Evolutionary conservation across 1,140 invertebrate genomes (phyloP).

Genomic region (Oedothorax gibbosus): DNA sequence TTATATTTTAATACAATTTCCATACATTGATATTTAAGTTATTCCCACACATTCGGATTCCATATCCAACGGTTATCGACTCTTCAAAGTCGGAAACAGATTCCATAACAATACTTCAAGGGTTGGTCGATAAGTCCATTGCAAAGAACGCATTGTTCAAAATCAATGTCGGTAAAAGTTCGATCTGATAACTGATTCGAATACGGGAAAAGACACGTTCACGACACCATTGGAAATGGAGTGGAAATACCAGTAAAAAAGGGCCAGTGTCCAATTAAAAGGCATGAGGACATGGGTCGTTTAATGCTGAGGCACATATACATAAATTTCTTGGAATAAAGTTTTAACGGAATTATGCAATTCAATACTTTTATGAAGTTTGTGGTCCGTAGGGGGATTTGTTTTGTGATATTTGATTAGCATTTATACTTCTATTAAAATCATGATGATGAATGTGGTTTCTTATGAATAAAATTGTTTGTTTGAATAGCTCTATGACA

Average conservation of each 20-base stretch:
- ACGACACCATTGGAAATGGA: slow-evolving; percentile 5
- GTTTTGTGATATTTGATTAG: not conserved
- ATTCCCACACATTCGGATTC: slow-evolving; percentile 8
- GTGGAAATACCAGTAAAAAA: too few species aligned
- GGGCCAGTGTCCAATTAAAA: too few species aligned
- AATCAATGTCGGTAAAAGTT: slow-evolving; percentile 13
- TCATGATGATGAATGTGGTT: too few species aligned
- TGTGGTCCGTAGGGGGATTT: not conserved
- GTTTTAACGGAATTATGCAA: not conserved
- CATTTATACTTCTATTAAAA: not conserved
- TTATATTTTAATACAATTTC: too few species aligned
- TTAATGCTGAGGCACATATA: too few species aligned
- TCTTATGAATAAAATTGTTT: too few species aligned
- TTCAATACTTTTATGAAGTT: not conserved
- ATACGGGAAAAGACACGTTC: slow-evolving; percentile 21
- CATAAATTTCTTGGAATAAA: too few species aligned
- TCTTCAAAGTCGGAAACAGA: slow-evolving; percentile 12
- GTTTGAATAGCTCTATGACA: too few species aligned
- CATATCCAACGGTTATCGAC: slow-evolving; percentile 11
- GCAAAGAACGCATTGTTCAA: slow-evolving; percentile 17
- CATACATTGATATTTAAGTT: not conserved
- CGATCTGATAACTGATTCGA: not conserved
- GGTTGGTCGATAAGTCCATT: slow-evolving; percentile 13
- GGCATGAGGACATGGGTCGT: too few species aligned
- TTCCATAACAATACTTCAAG: slow-evolving; percentile 38